These are phyloP conservation scores for Octomys mimax DNA, from an alignment of 2,797 vertebrate genomes.

Conservation along the genomic window DNA sequence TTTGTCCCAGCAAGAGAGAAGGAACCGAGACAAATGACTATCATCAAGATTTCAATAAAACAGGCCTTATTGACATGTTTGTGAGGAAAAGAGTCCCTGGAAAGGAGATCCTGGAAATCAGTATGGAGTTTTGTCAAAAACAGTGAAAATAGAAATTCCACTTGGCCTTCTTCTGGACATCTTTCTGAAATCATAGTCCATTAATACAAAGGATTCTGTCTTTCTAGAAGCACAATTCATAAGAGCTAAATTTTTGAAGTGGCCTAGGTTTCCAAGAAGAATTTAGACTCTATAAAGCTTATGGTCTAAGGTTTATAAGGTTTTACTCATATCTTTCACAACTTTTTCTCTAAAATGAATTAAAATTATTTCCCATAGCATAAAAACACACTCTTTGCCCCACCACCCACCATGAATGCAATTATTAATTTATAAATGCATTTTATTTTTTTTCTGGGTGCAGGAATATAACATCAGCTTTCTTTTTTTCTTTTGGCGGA, in stretches of 20 bases:
- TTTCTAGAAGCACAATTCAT: not conserved
- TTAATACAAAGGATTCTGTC: not conserved
- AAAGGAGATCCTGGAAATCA: not conserved
- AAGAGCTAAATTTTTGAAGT: not conserved
- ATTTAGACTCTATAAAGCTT: not conserved
- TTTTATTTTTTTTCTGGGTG: not conserved
- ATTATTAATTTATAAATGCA: not conserved
- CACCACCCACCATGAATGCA: not conserved
- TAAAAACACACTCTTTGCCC: not conserved
- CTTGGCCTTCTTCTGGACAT: not conserved
- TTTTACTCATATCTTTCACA: not conserved
- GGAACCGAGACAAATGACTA: not conserved
- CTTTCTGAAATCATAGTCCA: not conserved
- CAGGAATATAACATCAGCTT: not conserved
- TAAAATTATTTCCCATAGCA: not conserved
- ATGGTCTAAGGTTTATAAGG: not conserved
- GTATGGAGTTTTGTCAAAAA: not conserved
- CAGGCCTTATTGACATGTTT: not conserved
- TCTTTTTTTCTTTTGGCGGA: not conserved
- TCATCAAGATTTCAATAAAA: not conserved
- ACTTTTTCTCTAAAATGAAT: not conserved
- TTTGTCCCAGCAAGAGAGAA: too few relatives aligned
- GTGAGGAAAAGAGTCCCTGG: not conserved
- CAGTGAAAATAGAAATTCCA: not conserved
- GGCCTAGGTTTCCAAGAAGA: not conserved